A percentile compares a stretch with the other conserved stretches of the same genome.
Conservation (phyloP, 2,888 invertebrate genomes). For the Calephelis perditalis region DNA sequence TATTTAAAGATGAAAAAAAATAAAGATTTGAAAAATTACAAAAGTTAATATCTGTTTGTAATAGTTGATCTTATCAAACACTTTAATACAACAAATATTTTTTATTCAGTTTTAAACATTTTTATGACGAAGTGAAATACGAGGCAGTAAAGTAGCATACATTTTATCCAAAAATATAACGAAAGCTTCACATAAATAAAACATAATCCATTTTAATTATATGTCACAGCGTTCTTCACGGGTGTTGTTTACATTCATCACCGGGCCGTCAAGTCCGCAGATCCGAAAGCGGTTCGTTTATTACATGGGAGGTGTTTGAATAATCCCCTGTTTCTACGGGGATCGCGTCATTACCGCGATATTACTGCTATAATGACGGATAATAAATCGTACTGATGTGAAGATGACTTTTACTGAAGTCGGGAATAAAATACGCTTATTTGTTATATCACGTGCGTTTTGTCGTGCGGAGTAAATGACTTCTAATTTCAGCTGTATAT, state of each 20-base stretch:
- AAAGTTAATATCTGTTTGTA: too few species aligned
- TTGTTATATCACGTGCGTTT: slow-evolving; percentile 2
- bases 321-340: slow-evolving; percentile 42
- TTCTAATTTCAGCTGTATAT: slow-evolving; percentile 8
- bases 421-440: slow-evolving; percentile 19
- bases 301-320: slow-evolving; percentile 40
- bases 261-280: slow-evolving; percentile 22
- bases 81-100: too few species aligned
- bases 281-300: slow-evolving; percentile 32
- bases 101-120: too few species aligned
- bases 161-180: neutral
- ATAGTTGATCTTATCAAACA: too few species aligned
- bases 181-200: neutral
- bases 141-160: neutral
- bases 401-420: slow-evolving; percentile 24
- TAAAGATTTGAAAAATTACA: too few species aligned
- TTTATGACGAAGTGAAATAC: too few species aligned
- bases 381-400: slow-evolving; percentile 47
- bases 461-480: slow-evolving; percentile 8
- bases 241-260: slow-evolving; percentile 27
- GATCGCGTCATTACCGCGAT: slow-evolving; percentile 55
- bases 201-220: slow-evolving; percentile 27
- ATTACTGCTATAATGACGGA: slow-evolving; percentile 55
- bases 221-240: slow-evolving; percentile 18
- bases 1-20: too few species aligned